Evolutionary conservation across 2,113 vertebrate genomes (phyloP), one percentile per base, ranked within the genome.

Genomic region (Albula goreensis): DNA sequence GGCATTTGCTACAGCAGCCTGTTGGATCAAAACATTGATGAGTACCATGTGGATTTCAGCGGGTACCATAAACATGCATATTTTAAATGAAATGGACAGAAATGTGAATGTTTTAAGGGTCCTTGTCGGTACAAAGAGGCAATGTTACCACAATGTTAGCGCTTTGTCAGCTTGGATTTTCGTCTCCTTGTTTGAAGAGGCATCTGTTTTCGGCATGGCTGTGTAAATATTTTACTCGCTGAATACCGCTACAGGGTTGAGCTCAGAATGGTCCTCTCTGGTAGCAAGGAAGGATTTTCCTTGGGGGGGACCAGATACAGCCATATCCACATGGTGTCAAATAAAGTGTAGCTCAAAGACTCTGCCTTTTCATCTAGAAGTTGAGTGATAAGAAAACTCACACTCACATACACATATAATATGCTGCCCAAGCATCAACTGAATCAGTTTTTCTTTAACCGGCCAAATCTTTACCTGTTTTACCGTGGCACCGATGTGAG

Each of bases 201-300:
- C 70, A 74, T 74, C 70, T 74, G 70, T 9, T 74, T 31, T 74
- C 70, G 31, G 70, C 70, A 31, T 74, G 31, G 70, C 70, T 74
- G 70, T 74, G 70, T 74, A 74, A 74, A 74, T 74, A 74, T 74
- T 74, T 74, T 74, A 74, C 70, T 74, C 31, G 70, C 70, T 74
- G 70, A 74, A 74, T 70, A n/a, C 63, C n/a, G 63, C 63, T n/a
- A 70, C 19, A n/a, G 63, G 63, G 63, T 22, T 70, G 63, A n/a
- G n/a, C n/a, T 70, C 63, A n/a, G 63, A 70, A 70, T n/a, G 17
- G 19, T 70, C 19, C 63, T 7, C 63, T 70, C 22, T n/a, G 17
- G 63, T n/a, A 70, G 19, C 6, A 22, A n/a, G 63, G 63, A 70
- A 70, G 63, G 22, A 31, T 74, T 74, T 74, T 74, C 70, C 70